A percentile compares a stretch with the other conserved stretches of the same genome.
These are phyloP conservation scores for Drosophila simulans DNA, from an alignment of 1,140 invertebrate genomes.

Conservation along the genomic window DNA sequence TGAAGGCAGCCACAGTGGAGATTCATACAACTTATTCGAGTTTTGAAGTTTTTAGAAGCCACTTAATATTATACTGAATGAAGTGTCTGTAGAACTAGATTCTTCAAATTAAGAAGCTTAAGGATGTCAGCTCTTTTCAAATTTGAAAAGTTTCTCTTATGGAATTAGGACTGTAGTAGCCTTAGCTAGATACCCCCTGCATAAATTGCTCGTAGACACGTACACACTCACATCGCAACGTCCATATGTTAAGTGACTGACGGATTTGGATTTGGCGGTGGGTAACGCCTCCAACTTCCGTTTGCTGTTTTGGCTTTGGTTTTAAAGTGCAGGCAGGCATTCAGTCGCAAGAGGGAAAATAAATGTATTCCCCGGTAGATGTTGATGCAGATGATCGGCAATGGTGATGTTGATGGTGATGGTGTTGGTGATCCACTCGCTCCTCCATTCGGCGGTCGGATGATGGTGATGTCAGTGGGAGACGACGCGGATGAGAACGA, in stretches of 20 bases:
- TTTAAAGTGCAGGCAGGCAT: conserved; percentile 49
- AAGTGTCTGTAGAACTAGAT: no score
- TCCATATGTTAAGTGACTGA: conserved; percentile 69
- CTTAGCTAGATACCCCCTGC: conserved; percentile 19
- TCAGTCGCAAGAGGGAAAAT: conserved; percentile 23
- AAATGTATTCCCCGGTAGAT: conserved; percentile 43
- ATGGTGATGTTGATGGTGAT: conserved; percentile 26
- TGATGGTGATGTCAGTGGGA: conserved; percentile 32
- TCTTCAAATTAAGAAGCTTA: not conserved
- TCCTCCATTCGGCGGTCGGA: conserved; percentile 5
- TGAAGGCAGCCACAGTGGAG: conserved; percentile 25
- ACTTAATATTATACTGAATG: no score
- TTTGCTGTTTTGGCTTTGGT: conserved; percentile 64
- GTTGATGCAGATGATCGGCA: conserved; percentile 30
- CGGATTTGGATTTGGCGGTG: conserved; percentile 78
- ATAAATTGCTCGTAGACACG: conserved; percentile 35
- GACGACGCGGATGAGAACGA: conserved; percentile 15
- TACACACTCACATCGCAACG: conserved; percentile 28
- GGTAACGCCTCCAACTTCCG: conserved; percentile 80
- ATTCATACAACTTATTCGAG: not conserved
- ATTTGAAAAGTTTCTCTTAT: not conserved
- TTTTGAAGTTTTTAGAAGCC: no score
- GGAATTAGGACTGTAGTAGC: conserved; percentile 15
- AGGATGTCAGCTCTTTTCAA: not conserved
- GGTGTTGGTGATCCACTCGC: conserved; percentile 18